Evolutionary conservation across 1,140 invertebrate genomes (phyloP), one percentile per base, ranked within the genome.

Genomic region (Lasioglossum albipes): DNA sequence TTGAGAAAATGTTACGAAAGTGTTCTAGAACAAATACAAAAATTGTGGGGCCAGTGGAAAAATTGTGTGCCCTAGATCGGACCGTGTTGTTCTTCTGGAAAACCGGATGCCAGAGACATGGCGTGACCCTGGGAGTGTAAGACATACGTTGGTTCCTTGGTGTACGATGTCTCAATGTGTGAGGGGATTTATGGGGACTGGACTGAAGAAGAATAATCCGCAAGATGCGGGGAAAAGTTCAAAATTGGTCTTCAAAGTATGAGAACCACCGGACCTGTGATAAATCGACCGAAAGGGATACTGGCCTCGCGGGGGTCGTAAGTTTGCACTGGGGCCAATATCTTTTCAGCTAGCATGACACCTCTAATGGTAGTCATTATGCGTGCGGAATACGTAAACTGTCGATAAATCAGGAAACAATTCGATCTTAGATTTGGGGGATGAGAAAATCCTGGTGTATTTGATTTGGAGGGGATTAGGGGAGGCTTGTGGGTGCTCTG

Each of bases 181-280:
- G 36, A 36, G 18, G 64, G 31, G 52, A 86, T 86, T 87, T 87
- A 86, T 57, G 74, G 52, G 70, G 42, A 79, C 66, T 66, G 61
- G 57, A 72, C 85, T 83, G 49, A 41, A 70, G 31, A 69, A 74
- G 74, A 77, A 87, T 83, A 72, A 83, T 86, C 54, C 82, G 69
- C 70, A 49, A 52, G 57, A 69, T 77, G 75, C 65, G 54, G 62
- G 22, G 73, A 31, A 86, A 83, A 87, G 52, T 87, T 87, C 22
- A 73, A 86, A 86, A 86, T 86, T 87, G 74, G 74, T 75, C 49
- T 72, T 83, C 61, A 64, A 86, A 83, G 31, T 77, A 66, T n/a
- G 75, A 42, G 42, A 65, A 49, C 10, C 36, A 70, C 31, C 65
- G 31, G 61, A 45, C 70, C 65, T n/a, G 52, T 65, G 66, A 87